Percentiles rank a stretch among this genome's conserved stretches.
These are phyloP conservation scores for Ondatra zibethicus DNA, from an alignment of 2,113 vertebrate genomes.

Conservation along the genomic window DNA sequence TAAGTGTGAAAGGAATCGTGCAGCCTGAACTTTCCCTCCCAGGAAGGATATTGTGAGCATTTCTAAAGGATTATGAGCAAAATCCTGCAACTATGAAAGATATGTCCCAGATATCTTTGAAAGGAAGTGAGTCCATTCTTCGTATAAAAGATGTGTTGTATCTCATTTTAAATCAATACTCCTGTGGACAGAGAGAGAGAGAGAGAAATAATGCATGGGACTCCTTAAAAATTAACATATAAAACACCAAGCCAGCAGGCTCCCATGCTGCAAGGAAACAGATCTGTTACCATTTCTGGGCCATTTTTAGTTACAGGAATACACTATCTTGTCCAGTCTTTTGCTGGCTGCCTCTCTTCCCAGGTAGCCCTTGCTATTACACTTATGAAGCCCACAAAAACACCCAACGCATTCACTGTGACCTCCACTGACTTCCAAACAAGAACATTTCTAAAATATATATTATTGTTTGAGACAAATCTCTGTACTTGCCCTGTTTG, in stretches of 20 bases:
- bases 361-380: constrained; percentile 56
- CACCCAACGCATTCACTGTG: constrained; percentile 76
- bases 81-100: constrained; percentile 74
- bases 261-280: background rate
- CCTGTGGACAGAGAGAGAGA: constrained; percentile 53
- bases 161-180: constrained; percentile 72
- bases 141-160: constrained; percentile 71
- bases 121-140: constrained; percentile 61
- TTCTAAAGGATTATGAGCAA: constrained; percentile 73
- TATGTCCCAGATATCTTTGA: constrained; percentile 62
- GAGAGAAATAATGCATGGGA: background rate
- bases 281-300: background rate
- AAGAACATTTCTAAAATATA: constrained; percentile 66
- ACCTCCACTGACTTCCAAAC: constrained; percentile 82
- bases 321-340: constrained; percentile 64
- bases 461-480: constrained; percentile 82
- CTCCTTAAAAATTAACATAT: constrained; percentile 76
- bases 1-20: constrained; percentile 8
- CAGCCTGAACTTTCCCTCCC: background rate
- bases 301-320: constrained; percentile 21
- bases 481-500: constrained; percentile 80
- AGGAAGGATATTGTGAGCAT: constrained; percentile 28
- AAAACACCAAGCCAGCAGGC: background rate
- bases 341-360: constrained; percentile 70
- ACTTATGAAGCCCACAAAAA: constrained; percentile 71